Evolutionary conservation across 2,888 invertebrate genomes (phyloP).

Genomic region (Cryptocheilus praepositus): DNA sequence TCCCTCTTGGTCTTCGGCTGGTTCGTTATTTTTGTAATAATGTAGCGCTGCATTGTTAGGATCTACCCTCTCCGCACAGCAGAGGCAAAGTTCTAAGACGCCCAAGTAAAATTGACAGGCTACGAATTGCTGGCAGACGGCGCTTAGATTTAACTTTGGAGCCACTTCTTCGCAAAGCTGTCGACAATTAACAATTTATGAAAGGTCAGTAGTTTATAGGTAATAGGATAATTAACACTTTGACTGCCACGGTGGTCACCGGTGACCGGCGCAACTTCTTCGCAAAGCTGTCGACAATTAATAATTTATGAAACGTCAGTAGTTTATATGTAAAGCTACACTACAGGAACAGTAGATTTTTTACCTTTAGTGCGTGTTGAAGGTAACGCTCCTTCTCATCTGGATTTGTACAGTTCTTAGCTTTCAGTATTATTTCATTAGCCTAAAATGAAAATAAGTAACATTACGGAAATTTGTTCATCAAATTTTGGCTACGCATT

Average conservation of each 20-base stretch:
- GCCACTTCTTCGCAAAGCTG: slow-evolving; percentile 92
- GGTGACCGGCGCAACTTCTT: slow-evolving; percentile 93
- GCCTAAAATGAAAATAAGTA: slow-evolving; percentile 77
- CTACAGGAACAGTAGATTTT: slow-evolving; percentile 18
- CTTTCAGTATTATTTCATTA: slow-evolving; percentile 90
- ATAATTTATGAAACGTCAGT: slow-evolving; percentile 1
- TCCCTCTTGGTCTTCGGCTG: slow-evolving; percentile 89
- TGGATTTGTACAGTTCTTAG: slow-evolving; percentile 84
- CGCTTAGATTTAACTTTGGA: slow-evolving; percentile 88
- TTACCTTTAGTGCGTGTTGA: slow-evolving; percentile 82
- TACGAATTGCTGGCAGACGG: slow-evolving; percentile 90
- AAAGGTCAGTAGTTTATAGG: neutral
- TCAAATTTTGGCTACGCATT: neutral
- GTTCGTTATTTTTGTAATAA: slow-evolving; percentile 90
- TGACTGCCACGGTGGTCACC: no score
- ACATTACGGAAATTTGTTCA: neutral
- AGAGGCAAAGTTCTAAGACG: slow-evolving; percentile 90
- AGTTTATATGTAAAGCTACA: neutral
- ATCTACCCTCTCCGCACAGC: slow-evolving; percentile 91
- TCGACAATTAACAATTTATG: slow-evolving; percentile 10
- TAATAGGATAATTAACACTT: no score
- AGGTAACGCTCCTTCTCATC: slow-evolving; percentile 87
- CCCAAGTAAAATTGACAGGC: slow-evolving; percentile 89
- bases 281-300: slow-evolving; percentile 81
- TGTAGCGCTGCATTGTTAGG: slow-evolving; percentile 91